These are phyloP conservation scores for Holothuria glaberrima DNA, from an alignment of 35 echinoderm and acorn worm species.

Conservation along the genomic window DNA sequence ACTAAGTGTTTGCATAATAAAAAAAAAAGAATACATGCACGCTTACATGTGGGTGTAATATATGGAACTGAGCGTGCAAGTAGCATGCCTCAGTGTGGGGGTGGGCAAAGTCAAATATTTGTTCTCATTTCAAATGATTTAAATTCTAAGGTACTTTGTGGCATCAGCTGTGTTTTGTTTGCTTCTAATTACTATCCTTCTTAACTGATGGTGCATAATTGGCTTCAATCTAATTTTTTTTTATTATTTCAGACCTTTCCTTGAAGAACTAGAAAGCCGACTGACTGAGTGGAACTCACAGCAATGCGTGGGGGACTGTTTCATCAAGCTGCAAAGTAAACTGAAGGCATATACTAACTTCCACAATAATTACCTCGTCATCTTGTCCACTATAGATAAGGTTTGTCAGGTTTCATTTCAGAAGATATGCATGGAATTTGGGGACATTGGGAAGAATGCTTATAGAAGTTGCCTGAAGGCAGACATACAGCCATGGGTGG, in stretches of 20 bases:
- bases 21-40: too few relatives aligned
- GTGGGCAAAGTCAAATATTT: too few relatives aligned
- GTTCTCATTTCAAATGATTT: not conserved
- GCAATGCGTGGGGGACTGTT: constrained; percentile 87
- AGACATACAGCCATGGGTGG: too few relatives aligned
- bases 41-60: too few relatives aligned
- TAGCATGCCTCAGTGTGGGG: too few relatives aligned
- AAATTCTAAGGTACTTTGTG: not conserved
- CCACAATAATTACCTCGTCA: constrained; percentile 91
- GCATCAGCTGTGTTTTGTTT: not conserved
- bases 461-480: too few relatives aligned
- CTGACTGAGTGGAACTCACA: constrained; percentile 82
- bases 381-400: constrained; percentile 88
- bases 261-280: constrained; percentile 68
- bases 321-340: constrained; percentile 89
- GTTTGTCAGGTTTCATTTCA: constrained; percentile 7
- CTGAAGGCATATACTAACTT: constrained; percentile 98
- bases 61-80: too few relatives aligned
- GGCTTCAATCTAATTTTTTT: not conserved
- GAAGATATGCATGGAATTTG: too few relatives aligned
- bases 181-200: too few relatives aligned
- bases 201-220: not conserved
- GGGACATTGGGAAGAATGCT: too few relatives aligned
- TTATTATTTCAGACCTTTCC: constrained; percentile 69
- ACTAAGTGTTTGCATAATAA: too few relatives aligned